Evolutionary conservation across 2,888 invertebrate species (phyloP).

Genomic region (Gonocerus acuteangulatus): DNA sequence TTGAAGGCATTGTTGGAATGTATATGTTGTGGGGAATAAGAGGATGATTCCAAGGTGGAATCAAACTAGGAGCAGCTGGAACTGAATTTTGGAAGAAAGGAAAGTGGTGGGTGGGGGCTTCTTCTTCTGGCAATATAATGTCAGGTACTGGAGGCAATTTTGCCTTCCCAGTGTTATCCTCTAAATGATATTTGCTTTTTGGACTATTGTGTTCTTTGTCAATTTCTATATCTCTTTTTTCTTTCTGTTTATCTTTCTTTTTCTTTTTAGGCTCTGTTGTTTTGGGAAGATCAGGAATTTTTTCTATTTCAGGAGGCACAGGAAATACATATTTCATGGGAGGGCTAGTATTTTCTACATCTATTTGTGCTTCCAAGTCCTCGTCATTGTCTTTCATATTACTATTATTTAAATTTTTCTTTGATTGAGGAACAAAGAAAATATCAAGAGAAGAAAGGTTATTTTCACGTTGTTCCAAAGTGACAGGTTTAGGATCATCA

Average conservation of each 20-base stretch:
- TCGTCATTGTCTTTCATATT: slow-evolving; percentile 20
- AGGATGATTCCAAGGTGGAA: slow-evolving; percentile 40
- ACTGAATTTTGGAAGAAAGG: slow-evolving; percentile 43
- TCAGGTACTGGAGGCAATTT: slow-evolving; percentile 39
- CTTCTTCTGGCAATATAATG: slow-evolving; percentile 23
- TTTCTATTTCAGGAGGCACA: slow-evolving; percentile 50
- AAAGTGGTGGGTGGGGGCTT: slow-evolving; percentile 39
- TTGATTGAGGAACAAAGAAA: slow-evolving; percentile 36
- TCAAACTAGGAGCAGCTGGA: slow-evolving; percentile 47
- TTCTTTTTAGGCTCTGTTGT: slow-evolving; percentile 30
- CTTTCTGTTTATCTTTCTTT: slow-evolving; percentile 52
- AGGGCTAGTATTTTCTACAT: slow-evolving; percentile 29
- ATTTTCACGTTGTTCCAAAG: slow-evolving; percentile 2
- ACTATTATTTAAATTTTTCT: background rate
- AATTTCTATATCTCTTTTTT: slow-evolving; percentile 41
- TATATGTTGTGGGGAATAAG: slow-evolving; percentile 28
- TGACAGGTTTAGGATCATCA: slow-evolving; percentile 23
- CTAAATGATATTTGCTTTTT: slow-evolving; percentile 38
- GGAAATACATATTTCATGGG: slow-evolving; percentile 21
- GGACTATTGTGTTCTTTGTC: slow-evolving; percentile 38
- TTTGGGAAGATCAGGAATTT: slow-evolving; percentile 48
- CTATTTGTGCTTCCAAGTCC: slow-evolving; percentile 16
- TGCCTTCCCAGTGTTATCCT: slow-evolving; percentile 57
- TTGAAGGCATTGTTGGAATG: slow-evolving; percentile 19
- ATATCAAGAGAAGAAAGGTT: background rate